phyloP scores from a whole-genome alignment of 2,113 vertebrate genomes.

The Oceanodroma tethys region DNA sequence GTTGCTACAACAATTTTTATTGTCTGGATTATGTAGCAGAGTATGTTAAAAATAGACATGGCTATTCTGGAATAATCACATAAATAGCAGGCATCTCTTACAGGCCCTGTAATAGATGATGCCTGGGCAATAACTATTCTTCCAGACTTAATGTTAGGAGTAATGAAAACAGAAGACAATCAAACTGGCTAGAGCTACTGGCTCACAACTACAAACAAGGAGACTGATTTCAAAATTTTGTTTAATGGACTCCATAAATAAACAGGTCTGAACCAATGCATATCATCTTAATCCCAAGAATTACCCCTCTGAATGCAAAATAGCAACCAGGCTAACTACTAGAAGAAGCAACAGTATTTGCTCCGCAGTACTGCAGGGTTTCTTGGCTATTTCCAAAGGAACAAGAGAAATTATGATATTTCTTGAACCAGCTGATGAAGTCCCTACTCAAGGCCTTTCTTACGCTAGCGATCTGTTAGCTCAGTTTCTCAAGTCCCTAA shows the following conservation, averaged over 20 bases:
- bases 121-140: neutral
- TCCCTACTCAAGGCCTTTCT: neutral
- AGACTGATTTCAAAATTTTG: neutral
- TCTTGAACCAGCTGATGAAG: neutral
- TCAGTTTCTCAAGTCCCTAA: neutral
- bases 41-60: neutral
- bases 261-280: neutral
- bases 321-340: neutral
- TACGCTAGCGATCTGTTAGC: neutral
- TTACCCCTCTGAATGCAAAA: neutral
- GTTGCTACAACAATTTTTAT: neutral
- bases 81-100: neutral
- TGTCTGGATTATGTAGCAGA: neutral
- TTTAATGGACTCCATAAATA: neutral
- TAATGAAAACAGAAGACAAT: neutral
- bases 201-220: neutral
- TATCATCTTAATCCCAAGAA: neutral
- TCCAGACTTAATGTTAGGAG: neutral
- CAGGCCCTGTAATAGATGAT: neutral
- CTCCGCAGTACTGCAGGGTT: neutral
- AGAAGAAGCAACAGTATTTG: neutral
- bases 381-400: neutral
- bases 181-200: neutral
- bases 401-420: neutral
- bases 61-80: neutral